Conservation (phyloP, 1,140 invertebrate genomes). For the Cherax quadricarinatus region DNA sequence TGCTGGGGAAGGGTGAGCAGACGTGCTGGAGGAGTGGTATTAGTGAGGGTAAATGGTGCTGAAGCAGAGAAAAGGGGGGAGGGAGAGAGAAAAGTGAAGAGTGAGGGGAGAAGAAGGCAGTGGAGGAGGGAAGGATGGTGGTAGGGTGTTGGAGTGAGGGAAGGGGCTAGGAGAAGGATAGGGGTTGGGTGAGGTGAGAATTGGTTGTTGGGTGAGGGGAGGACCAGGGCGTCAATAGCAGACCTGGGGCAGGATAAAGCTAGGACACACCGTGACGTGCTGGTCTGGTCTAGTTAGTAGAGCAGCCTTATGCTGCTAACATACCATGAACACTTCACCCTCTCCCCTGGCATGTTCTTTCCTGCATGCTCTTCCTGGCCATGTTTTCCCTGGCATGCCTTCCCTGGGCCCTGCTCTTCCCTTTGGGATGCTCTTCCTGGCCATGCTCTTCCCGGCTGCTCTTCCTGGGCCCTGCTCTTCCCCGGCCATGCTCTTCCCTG, state of each 20-base stretch:
- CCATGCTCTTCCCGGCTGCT: not conserved
- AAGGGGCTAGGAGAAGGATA: no score
- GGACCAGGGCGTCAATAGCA: constrained; percentile 23
- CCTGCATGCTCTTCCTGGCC: not conserved
- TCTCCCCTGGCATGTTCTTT: not conserved
- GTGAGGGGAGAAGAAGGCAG: not conserved
- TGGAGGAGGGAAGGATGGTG: not conserved
- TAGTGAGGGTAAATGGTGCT: no score
- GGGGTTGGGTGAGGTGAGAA: no score
- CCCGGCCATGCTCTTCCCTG: not conserved
- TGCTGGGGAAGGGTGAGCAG: no score
- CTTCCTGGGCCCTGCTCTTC: not conserved
- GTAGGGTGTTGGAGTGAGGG: not conserved
- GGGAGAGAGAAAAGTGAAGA: not conserved
- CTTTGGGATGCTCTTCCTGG: not conserved
- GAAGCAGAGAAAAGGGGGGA: not conserved
- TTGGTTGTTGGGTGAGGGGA: not conserved
- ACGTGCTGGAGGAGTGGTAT: no score
- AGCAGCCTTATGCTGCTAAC: constrained; percentile 17
- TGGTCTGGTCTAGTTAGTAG: not conserved
- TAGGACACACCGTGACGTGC: constrained; percentile 6
- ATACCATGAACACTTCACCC: constrained; percentile 41
- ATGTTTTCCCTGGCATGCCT: not conserved
- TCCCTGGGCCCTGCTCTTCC: not conserved
- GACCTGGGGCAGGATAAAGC: constrained; percentile 16